Percentiles rank a stretch among this genome's conserved stretches.
These are phyloP conservation scores for Drosophila arizonae DNA, from an alignment of 1,140 invertebrate genomes.

Conservation along the genomic window DNA sequence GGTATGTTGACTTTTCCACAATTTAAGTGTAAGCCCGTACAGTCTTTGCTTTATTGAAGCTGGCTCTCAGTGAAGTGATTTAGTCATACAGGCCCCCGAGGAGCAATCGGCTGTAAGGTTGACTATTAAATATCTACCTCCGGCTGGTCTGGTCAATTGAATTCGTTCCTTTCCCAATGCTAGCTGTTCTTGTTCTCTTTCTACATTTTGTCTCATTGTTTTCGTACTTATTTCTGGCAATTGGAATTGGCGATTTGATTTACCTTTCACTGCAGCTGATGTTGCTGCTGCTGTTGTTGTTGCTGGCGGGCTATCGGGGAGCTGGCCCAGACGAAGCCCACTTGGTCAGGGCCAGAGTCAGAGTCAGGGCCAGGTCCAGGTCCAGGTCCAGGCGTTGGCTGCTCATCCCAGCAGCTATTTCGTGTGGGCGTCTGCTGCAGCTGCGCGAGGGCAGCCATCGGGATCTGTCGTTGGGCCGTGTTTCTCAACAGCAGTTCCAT, in stretches of 20 bases:
- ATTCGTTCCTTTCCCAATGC: background rate
- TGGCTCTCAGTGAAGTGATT: background rate
- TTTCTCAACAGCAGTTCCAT: conserved; percentile 48
- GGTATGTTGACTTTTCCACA: background rate
- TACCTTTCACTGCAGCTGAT: conserved; percentile 51
- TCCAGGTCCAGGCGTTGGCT: conserved; percentile 16
- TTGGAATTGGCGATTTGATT: conserved; percentile 24
- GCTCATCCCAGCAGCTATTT: conserved; percentile 40
- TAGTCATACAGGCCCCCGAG: background rate
- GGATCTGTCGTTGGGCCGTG: conserved; percentile 10
- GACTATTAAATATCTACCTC: background rate
- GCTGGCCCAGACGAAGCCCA: conserved; percentile 8
- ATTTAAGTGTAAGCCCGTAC: too few species aligned
- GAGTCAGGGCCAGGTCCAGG: background rate
- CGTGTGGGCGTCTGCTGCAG: conserved; percentile 59
- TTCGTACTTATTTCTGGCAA: conserved; percentile 5
- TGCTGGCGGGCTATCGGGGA: conserved; percentile 10
- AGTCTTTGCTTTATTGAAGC: background rate
- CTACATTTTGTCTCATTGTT: conserved; percentile 4
- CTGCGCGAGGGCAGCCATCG: conserved; percentile 1
- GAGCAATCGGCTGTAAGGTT: background rate
- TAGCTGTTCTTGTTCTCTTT: background rate
- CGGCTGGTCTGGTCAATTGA: background rate
- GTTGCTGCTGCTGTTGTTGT: conserved; percentile 15
- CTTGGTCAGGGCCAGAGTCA: conserved; percentile 1